Base-by-base conservation (phyloP, 1,140 invertebrate genomes). In the Protaetia brevitarsis region DNA sequence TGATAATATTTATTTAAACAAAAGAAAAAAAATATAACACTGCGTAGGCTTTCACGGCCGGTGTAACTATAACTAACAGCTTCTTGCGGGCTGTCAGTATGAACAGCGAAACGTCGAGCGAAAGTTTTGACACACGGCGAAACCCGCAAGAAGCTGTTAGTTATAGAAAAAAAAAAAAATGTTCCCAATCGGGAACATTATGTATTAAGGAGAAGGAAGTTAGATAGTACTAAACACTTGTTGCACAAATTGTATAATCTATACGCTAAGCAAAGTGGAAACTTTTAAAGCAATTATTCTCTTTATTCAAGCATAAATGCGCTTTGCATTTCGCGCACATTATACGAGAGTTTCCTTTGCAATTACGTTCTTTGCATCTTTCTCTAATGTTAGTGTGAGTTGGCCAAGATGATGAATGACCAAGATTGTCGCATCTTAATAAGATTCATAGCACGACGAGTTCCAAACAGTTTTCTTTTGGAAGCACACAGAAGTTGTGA, bases 321-420 rank as follows among this genome's bases (percentile, higher is more conserved):
- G 57, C 19, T 28, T 21, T 19, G 31, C 61, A 45, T 67, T 67
- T 67, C 21, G 23, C 27, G 28, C 66, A 67, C 34, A 30, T 63
- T 13, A 37, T 34, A 10, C 26, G 11, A 11, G 65, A 66, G 19
- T 67, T 67, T 31, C 66, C 45, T 34, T 31, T 30, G 27, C 62
- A 64, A 6, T 27, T 36, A 26, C 3, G 8, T 10, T n/a, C 28
- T 30, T 64, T 67, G 37, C 66, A 67, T 10, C 66, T 45, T 64
- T 67, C 34, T 8, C 66, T 3, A 7, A 64, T 26, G 29, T 19
- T 16, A 21, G 66, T 65, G n/a, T 28, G 30, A 23, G 7, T 11
- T 16, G 66, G 62, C 66, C 66, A n/a, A n/a, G n/a, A n/a, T n/a
- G n/a, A n/a, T n/a, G n/a, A 67, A 30, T 67, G 66, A 10, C 26